Percentiles rank a stretch among this genome's conserved stretches.
phyloP scores from a whole-genome alignment of 2,797 vertebrate genomes.

The Harpagifer antarcticus region DNA sequence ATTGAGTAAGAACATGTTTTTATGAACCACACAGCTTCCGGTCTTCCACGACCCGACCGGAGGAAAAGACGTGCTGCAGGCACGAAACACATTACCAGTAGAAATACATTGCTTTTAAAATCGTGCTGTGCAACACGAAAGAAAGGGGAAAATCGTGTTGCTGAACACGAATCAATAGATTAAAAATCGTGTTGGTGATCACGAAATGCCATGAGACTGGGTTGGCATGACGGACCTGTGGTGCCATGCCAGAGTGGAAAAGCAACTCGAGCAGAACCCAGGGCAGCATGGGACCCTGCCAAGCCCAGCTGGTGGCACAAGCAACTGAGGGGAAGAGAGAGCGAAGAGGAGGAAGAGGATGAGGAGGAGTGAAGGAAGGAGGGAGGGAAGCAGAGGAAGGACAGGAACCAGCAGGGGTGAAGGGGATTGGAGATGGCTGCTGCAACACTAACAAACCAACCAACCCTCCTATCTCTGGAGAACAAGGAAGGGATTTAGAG shows the following conservation, averaged over 20 bases:
- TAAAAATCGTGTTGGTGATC: too few species aligned
- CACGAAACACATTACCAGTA: too few species aligned
- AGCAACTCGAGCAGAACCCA: conserved; percentile 75
- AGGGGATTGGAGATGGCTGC: conserved; percentile 23
- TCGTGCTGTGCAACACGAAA: too few species aligned
- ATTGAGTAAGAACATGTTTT: too few species aligned
- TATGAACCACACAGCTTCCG: too few species aligned
- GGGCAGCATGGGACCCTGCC: conserved; percentile 69
- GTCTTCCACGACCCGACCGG: too few species aligned
- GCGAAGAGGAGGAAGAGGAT: conserved; percentile 44
- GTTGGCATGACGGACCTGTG: conserved; percentile 65
- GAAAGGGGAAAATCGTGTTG: too few species aligned
- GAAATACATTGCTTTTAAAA: too few species aligned
- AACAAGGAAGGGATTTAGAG: conserved; percentile 28
- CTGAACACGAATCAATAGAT: too few species aligned
- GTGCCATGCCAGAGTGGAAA: conserved; percentile 69
- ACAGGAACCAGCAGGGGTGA: conserved; percentile 27
- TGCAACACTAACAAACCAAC: conserved; percentile 23
- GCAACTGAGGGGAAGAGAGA: conserved; percentile 43
- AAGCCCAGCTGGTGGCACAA: conserved; percentile 69
- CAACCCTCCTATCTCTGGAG: conserved; percentile 22
- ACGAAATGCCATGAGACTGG: too few species aligned
- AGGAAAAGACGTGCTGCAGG: too few species aligned
- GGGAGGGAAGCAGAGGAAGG: conserved; percentile 20
- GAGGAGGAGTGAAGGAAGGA: conserved; percentile 23